These are phyloP conservation scores for Acanthiza pusilla DNA, from an alignment of 2,797 vertebrate genomes.

Conservation along the genomic window DNA sequence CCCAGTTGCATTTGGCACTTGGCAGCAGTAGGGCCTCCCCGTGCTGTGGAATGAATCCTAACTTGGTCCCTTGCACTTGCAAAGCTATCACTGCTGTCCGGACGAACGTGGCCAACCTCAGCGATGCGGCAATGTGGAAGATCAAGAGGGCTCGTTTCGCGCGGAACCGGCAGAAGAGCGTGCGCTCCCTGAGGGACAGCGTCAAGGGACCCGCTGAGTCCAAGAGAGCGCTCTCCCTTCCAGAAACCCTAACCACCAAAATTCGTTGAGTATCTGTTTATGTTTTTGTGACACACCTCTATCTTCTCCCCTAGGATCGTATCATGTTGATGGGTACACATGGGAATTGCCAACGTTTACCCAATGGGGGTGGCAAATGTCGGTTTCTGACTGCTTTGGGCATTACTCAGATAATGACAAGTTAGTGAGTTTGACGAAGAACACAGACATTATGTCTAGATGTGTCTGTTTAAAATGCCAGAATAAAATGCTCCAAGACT, in stretches of 20 bases:
- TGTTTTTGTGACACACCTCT: background rate
- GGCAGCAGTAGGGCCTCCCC: background rate
- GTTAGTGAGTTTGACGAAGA: background rate
- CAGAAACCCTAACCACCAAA: constrained; percentile 91
- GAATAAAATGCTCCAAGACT: background rate
- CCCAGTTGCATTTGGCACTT: constrained; percentile 25
- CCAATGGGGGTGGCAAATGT: background rate
- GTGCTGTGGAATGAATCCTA: constrained; percentile 44
- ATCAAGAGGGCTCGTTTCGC: constrained; percentile 96
- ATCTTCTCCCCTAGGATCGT: constrained; percentile 11
- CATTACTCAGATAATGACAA: background rate
- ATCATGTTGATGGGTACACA: background rate
- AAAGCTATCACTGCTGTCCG: constrained; percentile 96
- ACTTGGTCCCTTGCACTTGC: constrained; percentile 59
- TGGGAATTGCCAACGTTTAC: background rate
- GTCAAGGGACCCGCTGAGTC: constrained; percentile 88
- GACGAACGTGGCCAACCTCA: constrained; percentile 97
- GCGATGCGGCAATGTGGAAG: constrained; percentile 97
- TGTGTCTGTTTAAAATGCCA: background rate
- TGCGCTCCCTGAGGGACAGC: constrained; percentile 94
- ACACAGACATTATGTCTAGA: background rate
- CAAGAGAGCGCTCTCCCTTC: constrained; percentile 94
- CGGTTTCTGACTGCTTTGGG: background rate
- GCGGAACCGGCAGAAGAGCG: constrained; percentile 94
- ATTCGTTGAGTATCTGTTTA: constrained; percentile 87